phyloP scores from a whole-genome alignment of 2,113 vertebrate species.

The Tachysurus fulvidraco region DNA sequence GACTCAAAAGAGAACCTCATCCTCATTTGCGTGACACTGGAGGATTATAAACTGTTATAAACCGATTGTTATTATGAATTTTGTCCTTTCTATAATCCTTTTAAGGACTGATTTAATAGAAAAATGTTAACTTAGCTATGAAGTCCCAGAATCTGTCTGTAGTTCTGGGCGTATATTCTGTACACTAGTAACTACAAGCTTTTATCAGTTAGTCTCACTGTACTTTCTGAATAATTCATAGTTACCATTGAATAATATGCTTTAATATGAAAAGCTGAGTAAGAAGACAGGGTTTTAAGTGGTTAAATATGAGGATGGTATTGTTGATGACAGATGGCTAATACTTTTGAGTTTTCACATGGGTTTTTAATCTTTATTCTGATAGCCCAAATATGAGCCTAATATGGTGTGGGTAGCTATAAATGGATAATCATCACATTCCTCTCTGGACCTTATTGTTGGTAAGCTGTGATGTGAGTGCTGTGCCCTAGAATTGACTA shows the following conservation, averaged over 20 bases:
- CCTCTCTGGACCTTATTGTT: slow-evolving; percentile 42
- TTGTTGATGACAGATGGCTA: neutral
- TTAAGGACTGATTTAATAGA: neutral
- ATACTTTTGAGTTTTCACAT: neutral
- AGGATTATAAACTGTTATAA: too few relatives aligned
- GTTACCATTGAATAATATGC: slow-evolving; percentile 1
- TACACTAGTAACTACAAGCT: neutral
- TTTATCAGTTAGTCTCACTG: neutral
- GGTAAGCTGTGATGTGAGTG: slow-evolving; percentile 31
- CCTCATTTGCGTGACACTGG: too few relatives aligned
- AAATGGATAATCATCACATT: slow-evolving; percentile 29
- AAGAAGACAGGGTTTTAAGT: neutral
- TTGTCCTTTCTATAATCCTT: too few relatives aligned
- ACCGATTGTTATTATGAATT: too few relatives aligned
- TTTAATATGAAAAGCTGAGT: slow-evolving; percentile 3
- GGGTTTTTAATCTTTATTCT: slow-evolving; percentile 17
- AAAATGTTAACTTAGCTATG: neutral
- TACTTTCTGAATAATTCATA: neutral
- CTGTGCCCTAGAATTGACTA: slow-evolving; percentile 39
- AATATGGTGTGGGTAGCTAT: slow-evolving; percentile 32
- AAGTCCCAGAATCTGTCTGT: neutral
- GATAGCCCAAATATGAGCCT: slow-evolving; percentile 24
- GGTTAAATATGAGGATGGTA: neutral
- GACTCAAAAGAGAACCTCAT: too few relatives aligned
- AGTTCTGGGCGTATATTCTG: neutral